Base-by-base conservation (phyloP, 2,888 invertebrate species). In the Boloria selene region DNA sequence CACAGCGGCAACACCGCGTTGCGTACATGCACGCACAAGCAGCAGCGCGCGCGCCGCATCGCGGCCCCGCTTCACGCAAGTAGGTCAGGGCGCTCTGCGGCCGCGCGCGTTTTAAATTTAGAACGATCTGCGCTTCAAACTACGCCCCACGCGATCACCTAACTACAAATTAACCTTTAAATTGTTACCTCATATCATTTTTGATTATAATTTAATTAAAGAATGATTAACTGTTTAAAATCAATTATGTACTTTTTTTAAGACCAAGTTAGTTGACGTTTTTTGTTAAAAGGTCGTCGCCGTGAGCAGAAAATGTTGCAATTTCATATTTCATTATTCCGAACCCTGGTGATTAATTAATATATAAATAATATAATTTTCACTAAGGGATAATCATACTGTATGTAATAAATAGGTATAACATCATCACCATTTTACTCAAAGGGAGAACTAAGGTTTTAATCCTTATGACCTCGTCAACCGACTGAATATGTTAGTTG, bases 21-120 rank as follows among this genome's bases (percentile, higher is more conserved):
- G 79, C 78, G 73, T 74, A 75, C 71, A 79, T 79, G 80, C 82
- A 86, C 85, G 83, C 85, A 84, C 83, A 83, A 77, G 65, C 72
- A 58, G 67, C 70, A 78, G 87, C 87, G 90, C 88, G 86, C 87
- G 89, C 90, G 88, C 89, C 90, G 90, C 90, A 90, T 75, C 91
- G 89, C 86, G 90, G 90, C 90, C 90, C 90, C 90, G 90, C 89
- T 85, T 22, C 22, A 22, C 79, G 86, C 90, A 91, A 90, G 85
- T 91, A 90, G 91, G 91, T 91, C 91, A 91, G 90, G 91, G 91
- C 90, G 91, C 85, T 87, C 81, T 87, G 90, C 86, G 90, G 89
- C 89, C 87, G 90, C 85, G 89, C 88, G 88, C 86, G 88, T 87
- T 91, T 88, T 91, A 91, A 90, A 90, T 90, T 90, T 91, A 91